Base-by-base conservation (phyloP, 2,888 invertebrate species). In the Mellilla xanthometata region DNA sequence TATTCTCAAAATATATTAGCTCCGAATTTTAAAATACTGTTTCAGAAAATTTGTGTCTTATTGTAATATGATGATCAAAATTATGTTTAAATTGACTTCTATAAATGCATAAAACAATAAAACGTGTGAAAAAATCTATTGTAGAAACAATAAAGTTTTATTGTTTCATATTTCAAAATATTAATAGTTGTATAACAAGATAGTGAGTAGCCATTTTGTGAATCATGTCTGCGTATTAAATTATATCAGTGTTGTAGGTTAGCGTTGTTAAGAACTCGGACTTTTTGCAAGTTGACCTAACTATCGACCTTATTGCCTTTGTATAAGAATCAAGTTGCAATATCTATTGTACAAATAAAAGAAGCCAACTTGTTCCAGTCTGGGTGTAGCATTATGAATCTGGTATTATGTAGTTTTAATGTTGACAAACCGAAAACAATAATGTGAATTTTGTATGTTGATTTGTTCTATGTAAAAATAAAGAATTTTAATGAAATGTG, bases 401-500 rank as follows among this genome's bases (percentile, higher is more conserved):
- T 64, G 63, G 64, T 51, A 60, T 60, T 62, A 58, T 61, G 41
- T 68, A 65, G 62, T 60, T 56, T 60, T 66, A 62, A 62, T 57
- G 53, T 59, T 54, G 45, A 49, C 29, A n/a, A 33, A n/a, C n/a
- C n/a, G n/a, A n/a, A 33, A 38, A 7, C n/a, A n/a, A 28, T 19
- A 12, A 10, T 28, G 6, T 27, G 23, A 26, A 26, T 28, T 38
- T 30, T 57, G 49, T n/a, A 62, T 65, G 54, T 65, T 66, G 63
- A 67, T 69, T 73, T 61, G 62, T 74, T 62, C 64, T 77, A 42
- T 41, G 33, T 45, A 11, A 39, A 72, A 68, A 69, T 70, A 76
- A 76, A 77, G 66, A 73, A 68, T 65, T 69, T 71, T 62, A 72
- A 63, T 64, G 58, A 58, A 68, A 62, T 62, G 54, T 58, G 56